Evolutionary conservation across 1,140 invertebrate species (phyloP).

Genomic region (Lepidotrigona ventralis): DNA sequence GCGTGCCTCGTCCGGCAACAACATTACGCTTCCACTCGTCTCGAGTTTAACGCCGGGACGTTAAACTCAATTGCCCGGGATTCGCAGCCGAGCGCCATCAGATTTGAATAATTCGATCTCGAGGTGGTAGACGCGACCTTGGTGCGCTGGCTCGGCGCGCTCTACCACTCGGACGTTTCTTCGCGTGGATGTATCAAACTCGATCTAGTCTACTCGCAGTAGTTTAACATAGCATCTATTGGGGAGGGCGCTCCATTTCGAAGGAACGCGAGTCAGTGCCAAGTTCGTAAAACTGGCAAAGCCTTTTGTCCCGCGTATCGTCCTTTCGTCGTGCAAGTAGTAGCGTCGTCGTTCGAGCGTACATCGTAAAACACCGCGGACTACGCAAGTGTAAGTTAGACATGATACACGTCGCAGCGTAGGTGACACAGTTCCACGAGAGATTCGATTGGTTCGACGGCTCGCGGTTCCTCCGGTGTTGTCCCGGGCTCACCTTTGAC

Average conservation of each 20-base stretch:
- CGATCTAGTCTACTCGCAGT: background rate
- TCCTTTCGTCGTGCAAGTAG: too few species aligned
- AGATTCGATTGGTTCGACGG: slow-evolving; percentile 26
- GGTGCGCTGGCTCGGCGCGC: background rate
- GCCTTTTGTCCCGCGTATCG: too few species aligned
- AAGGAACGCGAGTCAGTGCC: background rate
- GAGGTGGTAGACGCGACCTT: background rate
- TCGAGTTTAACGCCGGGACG: background rate
- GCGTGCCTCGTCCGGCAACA: background rate
- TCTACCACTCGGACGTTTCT: background rate
- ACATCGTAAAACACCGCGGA: background rate
- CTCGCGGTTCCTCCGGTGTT: background rate
- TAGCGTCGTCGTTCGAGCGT: background rate
- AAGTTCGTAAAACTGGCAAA: slow-evolving; percentile 1
- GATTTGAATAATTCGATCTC: slow-evolving; percentile 32
- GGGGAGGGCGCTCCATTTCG: background rate
- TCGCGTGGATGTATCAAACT: too few species aligned
- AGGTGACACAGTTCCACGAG: background rate
- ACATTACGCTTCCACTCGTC: background rate
- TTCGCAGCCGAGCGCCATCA: background rate
- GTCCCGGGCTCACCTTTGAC: slow-evolving; percentile 1
- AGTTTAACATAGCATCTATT: background rate
- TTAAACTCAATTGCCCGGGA: slow-evolving; percentile 5
- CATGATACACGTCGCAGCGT: background rate
- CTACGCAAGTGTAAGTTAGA: background rate